phyloP scores from a whole-genome alignment of 2,888 invertebrate species.

The Ganaspis brasiliensis region DNA sequence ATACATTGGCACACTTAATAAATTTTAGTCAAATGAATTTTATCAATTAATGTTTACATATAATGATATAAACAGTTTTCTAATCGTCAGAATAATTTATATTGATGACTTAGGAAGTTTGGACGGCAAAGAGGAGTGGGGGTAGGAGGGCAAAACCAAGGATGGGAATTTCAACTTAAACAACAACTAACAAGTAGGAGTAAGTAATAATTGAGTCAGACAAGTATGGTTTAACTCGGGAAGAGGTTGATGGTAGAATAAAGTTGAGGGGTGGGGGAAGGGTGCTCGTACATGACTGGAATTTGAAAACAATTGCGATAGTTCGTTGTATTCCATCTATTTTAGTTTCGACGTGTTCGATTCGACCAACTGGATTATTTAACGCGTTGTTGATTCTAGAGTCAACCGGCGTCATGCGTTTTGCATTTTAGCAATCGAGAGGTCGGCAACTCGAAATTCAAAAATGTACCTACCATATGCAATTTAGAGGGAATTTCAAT shows the following conservation, averaged over 20 bases:
- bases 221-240: slow-evolving; percentile 65
- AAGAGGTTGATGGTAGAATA: slow-evolving; percentile 47
- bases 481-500: not conserved
- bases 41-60: not conserved
- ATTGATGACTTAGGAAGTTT: not conserved
- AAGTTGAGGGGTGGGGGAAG: slow-evolving; percentile 49
- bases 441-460: not conserved
- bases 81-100: not conserved
- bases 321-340: slow-evolving; percentile 22
- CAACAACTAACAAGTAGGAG: slow-evolving; percentile 73
- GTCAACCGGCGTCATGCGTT: slow-evolving; percentile 4
- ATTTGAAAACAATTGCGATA: slow-evolving; percentile 67
- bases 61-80: not conserved
- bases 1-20: too few relatives aligned
- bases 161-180: slow-evolving; percentile 68
- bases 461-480: not conserved
- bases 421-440: not conserved
- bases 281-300: slow-evolving; percentile 69
- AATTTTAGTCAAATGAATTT: not conserved
- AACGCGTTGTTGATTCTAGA: slow-evolving; percentile 8
- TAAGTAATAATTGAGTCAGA: slow-evolving; percentile 76
- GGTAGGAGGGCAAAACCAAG: not conserved
- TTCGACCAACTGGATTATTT: slow-evolving; percentile 9
- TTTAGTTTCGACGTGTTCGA: slow-evolving; percentile 10
- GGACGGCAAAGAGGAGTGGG: not conserved